These are phyloP conservation scores for Sciurus vulgaris DNA, from an alignment of 2,797 vertebrate genomes.

Conservation along the genomic window DNA sequence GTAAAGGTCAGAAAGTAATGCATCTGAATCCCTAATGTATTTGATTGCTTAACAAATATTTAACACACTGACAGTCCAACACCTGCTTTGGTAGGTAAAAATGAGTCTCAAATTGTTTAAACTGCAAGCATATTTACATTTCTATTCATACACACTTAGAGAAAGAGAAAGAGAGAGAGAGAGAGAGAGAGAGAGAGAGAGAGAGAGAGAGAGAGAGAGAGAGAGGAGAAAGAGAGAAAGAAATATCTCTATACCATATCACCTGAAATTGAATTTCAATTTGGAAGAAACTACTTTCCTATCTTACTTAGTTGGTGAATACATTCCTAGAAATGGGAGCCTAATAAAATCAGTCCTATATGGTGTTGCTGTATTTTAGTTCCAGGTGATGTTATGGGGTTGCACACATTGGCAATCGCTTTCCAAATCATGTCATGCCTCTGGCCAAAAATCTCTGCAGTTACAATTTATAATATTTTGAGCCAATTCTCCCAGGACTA, in stretches of 20 bases:
- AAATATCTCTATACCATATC: background rate
- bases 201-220: too few relatives aligned
- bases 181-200: too few relatives aligned
- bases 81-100: background rate
- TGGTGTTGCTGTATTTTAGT: background rate
- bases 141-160: background rate
- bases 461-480: background rate
- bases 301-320: background rate
- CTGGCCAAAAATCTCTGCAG: background rate
- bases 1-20: background rate
- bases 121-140: background rate
- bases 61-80: conserved; percentile 29
- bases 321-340: background rate
- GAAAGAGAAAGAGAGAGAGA: too few relatives aligned
- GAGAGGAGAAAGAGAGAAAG: too few relatives aligned
- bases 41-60: conserved; percentile 34
- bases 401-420: background rate
- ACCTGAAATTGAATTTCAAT: background rate
- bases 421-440: background rate
- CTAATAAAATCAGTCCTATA: background rate
- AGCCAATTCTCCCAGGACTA: background rate
- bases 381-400: background rate
- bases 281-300: background rate
- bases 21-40: background rate
- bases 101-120: conserved; percentile 32